Percentiles rank a stretch among this genome's conserved stretches.
These are phyloP conservation scores for Adrianichthys oophorus DNA, from an alignment of 2,797 vertebrate species.

Conservation along the genomic window DNA sequence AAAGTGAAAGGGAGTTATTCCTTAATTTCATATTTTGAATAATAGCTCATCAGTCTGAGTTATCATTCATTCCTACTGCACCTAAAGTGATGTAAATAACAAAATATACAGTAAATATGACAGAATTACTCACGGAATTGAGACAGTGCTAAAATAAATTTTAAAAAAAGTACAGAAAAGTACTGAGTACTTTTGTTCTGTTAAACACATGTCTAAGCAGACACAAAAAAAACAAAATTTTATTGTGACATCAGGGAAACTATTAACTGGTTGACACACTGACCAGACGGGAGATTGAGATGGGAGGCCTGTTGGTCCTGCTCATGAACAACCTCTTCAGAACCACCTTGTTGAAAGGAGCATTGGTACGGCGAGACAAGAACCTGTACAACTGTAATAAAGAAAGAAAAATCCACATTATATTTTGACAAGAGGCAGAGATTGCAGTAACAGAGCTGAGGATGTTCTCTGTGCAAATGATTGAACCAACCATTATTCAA, in stretches of 20 bases:
- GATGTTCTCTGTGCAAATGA: no score
- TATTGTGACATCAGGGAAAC: not conserved
- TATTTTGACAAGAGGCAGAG: not conserved
- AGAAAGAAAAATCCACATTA: not conserved
- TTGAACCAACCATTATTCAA: no score
- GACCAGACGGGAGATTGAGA: slow-evolving; percentile 89
- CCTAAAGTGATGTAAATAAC: no score
- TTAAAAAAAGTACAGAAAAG: not conserved
- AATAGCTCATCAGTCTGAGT: no score
- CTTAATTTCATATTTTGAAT: no score
- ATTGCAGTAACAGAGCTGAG: no score
- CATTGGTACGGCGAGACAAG: slow-evolving; percentile 87
- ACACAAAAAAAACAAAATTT: no score
- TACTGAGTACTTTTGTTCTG: no score
- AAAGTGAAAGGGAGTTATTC: no score
- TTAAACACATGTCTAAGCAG: not conserved
- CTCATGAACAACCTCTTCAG: slow-evolving; percentile 94
- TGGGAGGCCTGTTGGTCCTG: slow-evolving; percentile 87
- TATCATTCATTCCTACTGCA: no score
- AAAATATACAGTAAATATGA: no score
- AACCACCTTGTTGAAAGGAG: slow-evolving; percentile 91
- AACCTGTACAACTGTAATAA: slow-evolving; percentile 86
- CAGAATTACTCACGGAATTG: no score
- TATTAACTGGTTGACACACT: slow-evolving; percentile 39
- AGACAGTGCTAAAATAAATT: not conserved